Conservation (phyloP, 2,888 invertebrate species). For the Apantesis nais region DNA sequence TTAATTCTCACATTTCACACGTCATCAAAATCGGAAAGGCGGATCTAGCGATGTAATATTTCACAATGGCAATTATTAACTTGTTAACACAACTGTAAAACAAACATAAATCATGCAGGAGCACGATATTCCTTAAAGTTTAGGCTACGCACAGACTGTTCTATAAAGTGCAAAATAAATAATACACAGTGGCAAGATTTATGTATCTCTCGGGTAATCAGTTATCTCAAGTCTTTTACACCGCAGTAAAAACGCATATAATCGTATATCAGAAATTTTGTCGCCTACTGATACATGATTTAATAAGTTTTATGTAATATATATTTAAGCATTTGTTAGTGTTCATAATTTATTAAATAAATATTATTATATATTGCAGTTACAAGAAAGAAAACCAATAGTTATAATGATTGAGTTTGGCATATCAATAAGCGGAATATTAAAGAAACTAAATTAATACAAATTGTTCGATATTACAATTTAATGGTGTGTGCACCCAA, state of each 20-base stretch:
- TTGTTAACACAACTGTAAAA: slow-evolving; percentile 7
- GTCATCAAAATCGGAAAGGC: neutral
- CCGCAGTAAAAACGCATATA: neutral
- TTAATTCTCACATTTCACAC: neutral
- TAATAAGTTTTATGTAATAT: no score
- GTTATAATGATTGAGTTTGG: neutral
- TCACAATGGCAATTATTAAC: neutral
- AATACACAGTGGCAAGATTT: slow-evolving; percentile 11
- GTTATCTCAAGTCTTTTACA: slow-evolving; percentile 2
- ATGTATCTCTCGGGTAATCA: neutral
- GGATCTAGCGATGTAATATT: neutral
- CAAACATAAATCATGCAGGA: slow-evolving; percentile 29
- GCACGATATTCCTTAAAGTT: slow-evolving; percentile 10
- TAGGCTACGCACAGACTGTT: slow-evolving; percentile 14
- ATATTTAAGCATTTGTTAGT: neutral
- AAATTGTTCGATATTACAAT: no score
- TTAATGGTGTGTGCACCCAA: no score
- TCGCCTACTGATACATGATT: neutral
- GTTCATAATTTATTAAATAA: neutral
- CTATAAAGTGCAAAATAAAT: slow-evolving; percentile 18
- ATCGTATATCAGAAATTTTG: neutral
- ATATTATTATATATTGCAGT: neutral
- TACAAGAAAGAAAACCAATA: neutral
- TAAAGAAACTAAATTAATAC: no score
- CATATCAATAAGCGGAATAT: neutral